Conservation (phyloP, 2,113 vertebrate species). For the Tinamus guttatus region DNA sequence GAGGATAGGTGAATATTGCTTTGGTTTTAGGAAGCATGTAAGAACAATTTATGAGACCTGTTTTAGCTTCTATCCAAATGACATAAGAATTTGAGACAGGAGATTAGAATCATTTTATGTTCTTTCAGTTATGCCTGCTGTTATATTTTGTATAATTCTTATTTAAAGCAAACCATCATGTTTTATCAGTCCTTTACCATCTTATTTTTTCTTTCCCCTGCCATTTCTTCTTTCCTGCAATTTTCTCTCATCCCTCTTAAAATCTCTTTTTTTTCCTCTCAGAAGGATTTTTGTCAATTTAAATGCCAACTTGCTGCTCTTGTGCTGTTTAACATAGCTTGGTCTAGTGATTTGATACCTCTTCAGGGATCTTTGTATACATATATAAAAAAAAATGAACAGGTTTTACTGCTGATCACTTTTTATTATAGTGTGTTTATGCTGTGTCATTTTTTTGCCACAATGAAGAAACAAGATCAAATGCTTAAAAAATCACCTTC, state of each 20-base stretch:
- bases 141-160: background rate
- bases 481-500: background rate
- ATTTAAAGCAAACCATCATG: accelerated
- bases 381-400: background rate
- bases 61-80: background rate
- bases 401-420: background rate
- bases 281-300: background rate
- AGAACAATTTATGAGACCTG: background rate
- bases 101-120: background rate
- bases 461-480: background rate
- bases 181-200: background rate
- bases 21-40: background rate
- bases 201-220: background rate
- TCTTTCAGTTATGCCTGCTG: background rate
- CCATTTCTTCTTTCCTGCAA: background rate
- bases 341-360: accelerated
- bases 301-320: background rate
- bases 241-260: background rate
- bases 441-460: background rate
- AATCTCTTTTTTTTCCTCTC: background rate
- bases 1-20: background rate
- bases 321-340: background rate
- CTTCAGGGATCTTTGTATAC: background rate
- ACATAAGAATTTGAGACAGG: background rate
- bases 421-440: background rate